Conservation (phyloP, 2,797 vertebrate species). For the Apogon talboti region DNA sequence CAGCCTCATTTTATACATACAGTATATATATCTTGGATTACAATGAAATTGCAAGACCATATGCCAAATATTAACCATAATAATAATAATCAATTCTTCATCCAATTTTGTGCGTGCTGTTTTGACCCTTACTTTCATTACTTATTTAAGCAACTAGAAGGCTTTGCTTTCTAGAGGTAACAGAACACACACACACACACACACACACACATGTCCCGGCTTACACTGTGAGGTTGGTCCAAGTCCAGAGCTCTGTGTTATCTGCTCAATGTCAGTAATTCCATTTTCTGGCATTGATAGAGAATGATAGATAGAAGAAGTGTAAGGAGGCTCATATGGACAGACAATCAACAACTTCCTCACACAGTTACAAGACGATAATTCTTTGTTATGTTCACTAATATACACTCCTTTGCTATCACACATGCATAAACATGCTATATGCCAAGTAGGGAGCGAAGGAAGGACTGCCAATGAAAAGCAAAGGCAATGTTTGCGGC, state of each 20-base stretch:
- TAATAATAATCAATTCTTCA: no score
- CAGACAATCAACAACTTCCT: conserved; percentile 75
- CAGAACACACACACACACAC: conserved; percentile 6
- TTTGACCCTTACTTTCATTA: no score
- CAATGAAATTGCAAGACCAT: no score
- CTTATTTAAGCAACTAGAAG: no score
- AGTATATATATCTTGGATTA: no score
- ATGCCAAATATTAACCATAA: no score
- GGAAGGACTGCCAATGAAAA: conserved; percentile 52
- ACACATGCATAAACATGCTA: conserved; percentile 34
- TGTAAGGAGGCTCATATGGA: conserved; percentile 68
- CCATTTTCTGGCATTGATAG: conserved; percentile 85
- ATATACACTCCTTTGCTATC: conserved; percentile 27
- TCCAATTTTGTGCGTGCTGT: no score
- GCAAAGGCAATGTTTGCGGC: conserved; percentile 56
- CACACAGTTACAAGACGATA: conserved; percentile 22
- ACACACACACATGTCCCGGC: not conserved
- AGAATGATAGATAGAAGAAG: conserved; percentile 70
- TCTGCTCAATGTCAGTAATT: conserved; percentile 86
- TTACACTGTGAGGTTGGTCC: conserved; percentile 64
- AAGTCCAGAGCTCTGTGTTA: conserved; percentile 83
- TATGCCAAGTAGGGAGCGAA: conserved; percentile 46
- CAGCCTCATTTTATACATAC: no score
- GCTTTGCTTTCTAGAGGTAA: no score
- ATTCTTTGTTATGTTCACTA: conserved; percentile 52